These are phyloP conservation scores for Dissostichus mawsoni DNA, from an alignment of 2,113 vertebrate genomes.

Conservation along the genomic window DNA sequence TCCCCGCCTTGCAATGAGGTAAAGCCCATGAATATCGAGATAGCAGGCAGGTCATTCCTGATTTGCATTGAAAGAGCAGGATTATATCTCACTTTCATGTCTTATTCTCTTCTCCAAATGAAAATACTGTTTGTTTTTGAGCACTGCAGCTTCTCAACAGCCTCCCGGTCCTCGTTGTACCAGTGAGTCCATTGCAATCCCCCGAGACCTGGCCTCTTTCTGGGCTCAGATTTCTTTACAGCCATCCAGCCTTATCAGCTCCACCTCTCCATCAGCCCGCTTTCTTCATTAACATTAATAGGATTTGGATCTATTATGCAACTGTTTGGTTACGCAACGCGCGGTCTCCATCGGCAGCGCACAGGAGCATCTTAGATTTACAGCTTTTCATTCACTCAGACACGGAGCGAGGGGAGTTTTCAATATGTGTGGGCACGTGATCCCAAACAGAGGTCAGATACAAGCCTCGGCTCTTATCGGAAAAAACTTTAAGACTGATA, in stretches of 20 bases:
- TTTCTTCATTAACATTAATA: slow-evolving; percentile 79
- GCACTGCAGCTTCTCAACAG: slow-evolving; percentile 29
- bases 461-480: background rate
- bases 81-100: background rate
- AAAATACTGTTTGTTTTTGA: slow-evolving; percentile 34
- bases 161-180: slow-evolving; percentile 18
- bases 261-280: slow-evolving; percentile 61
- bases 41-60: background rate
- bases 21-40: background rate
- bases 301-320: slow-evolving; percentile 79
- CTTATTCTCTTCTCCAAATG: slow-evolving; percentile 9
- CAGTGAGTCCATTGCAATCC: slow-evolving; percentile 7
- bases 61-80: slow-evolving; percentile 45
- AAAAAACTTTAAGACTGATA: background rate
- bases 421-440: background rate
- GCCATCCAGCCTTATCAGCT: slow-evolving; percentile 53
- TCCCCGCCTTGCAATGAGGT: background rate
- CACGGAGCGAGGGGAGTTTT: background rate
- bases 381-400: slow-evolving; percentile 8
- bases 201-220: slow-evolving; percentile 33
- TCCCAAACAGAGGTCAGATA: background rate
- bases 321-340: slow-evolving; percentile 64
- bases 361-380: slow-evolving; percentile 51
- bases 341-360: slow-evolving; percentile 54
- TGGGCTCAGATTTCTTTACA: slow-evolving; percentile 45